phyloP scores from a whole-genome alignment of 2,888 invertebrate species.

The Oxycera nigricornis region DNA sequence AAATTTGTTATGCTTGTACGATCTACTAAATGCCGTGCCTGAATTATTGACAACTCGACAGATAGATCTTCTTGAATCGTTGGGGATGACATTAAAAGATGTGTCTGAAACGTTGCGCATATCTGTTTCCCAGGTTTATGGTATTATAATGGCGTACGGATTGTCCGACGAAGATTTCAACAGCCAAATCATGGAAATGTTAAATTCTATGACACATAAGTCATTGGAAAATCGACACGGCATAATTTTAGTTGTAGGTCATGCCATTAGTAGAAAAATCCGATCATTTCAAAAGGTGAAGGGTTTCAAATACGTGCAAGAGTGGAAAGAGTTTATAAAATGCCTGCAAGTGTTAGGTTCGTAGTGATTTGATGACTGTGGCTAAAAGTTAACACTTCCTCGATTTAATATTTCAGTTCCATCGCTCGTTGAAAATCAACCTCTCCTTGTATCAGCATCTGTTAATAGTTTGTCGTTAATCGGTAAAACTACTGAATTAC shows the following conservation, averaged over 20 bases:
- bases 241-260: constrained; percentile 74
- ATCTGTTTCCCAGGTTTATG: constrained; percentile 76
- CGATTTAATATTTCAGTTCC: constrained; percentile 63
- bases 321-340: constrained; percentile 69
- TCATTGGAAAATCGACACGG: constrained; percentile 81
- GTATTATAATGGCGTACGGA: constrained; percentile 71
- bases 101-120: constrained; percentile 80
- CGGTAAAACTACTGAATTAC: constrained; percentile 72
- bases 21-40: constrained; percentile 84
- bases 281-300: constrained; percentile 60
- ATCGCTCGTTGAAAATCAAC: constrained; percentile 69
- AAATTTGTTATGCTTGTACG: constrained; percentile 76
- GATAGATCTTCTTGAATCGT: constrained; percentile 60
- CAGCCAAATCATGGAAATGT: constrained; percentile 63
- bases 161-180: constrained; percentile 64
- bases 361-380: constrained; percentile 47
- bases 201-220: constrained; percentile 55
- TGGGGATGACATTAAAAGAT: constrained; percentile 66
- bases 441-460: constrained; percentile 71
- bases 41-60: constrained; percentile 71
- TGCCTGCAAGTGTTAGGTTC: constrained; percentile 69
- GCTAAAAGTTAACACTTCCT: neutral
- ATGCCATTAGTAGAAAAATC: constrained; percentile 74
- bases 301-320: constrained; percentile 54
- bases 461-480: constrained; percentile 76